Evolutionary conservation across 2,888 invertebrate species (phyloP).

Genomic region (Pyralis farinalis): DNA sequence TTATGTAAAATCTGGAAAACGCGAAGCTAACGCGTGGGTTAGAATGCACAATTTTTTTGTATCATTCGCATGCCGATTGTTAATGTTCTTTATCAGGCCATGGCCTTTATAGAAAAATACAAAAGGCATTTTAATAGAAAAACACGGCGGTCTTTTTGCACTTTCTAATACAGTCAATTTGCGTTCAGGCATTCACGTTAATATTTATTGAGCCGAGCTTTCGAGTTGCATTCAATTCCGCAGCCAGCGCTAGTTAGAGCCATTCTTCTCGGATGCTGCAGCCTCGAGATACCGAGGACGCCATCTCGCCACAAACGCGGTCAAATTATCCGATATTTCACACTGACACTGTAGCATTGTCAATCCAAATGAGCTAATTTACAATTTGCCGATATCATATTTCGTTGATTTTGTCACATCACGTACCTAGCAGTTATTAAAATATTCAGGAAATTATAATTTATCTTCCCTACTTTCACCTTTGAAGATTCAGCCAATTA

Average conservation of each 20-base stretch:
- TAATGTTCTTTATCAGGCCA: neutral
- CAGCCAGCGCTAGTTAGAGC: constrained; percentile 37
- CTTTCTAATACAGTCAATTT: constrained; percentile 36
- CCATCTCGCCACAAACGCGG: constrained; percentile 33
- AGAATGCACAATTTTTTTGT: constrained; percentile 34
- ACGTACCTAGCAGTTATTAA: no score
- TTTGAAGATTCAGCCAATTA: no score
- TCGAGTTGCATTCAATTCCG: constrained; percentile 35
- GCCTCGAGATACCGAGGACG: constrained; percentile 21
- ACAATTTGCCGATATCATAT: no score
- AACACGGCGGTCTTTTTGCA: constrained; percentile 8
- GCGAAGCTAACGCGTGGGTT: constrained; percentile 23
- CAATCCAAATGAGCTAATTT: constrained; percentile 11
- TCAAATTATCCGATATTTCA: constrained; percentile 42
- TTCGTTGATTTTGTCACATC: no score
- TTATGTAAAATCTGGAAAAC: constrained; percentile 34
- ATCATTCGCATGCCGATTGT: neutral
- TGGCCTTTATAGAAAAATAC: neutral
- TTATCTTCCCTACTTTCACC: no score
- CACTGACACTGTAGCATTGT: constrained; percentile 20
- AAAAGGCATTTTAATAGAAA: neutral
- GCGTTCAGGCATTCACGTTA: constrained; percentile 8
- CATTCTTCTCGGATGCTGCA: constrained; percentile 37
- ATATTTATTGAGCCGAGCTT: constrained; percentile 28
- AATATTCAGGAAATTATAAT: no score